Evolutionary conservation across 2,888 invertebrate species (phyloP), one percentile per base, ranked within the genome.

Genomic region (Rhopalosiphum nymphaeae): DNA sequence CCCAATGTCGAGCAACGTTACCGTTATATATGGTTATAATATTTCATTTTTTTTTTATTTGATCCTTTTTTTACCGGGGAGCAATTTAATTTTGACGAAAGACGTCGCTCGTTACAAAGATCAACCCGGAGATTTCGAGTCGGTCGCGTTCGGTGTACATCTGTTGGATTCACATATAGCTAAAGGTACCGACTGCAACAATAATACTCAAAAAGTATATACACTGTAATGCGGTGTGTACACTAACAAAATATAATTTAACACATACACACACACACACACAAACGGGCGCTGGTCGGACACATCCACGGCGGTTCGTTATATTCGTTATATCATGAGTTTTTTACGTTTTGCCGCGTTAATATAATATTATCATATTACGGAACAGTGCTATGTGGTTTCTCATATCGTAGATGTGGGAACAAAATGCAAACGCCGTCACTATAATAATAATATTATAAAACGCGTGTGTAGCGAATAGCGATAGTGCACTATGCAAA

Each of bases 31-130:
- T 36, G 16, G n/a, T n/a, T n/a, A 78, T 7, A 36, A 78, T 78
- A 21, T 36, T 78, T 78, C 78, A 78, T 36, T 36, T 44, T 44
- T 44, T 36, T 85, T 42, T 85, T 29, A 44, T 61, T 11, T 11
- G 89, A 36, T 67, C 46, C 16, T 49, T 46, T 46, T 49, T 67
- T n/a, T n/a, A 67, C 49, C 67, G 90, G 57, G 21, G 57, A 89
- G 49, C 67, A 90, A 90, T 90, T 90, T 90, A 90, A 67, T 90
- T 67, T 36, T 11, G 46, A 90, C 46, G 61, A n/a, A 61, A 89
- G 57, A 89, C 89, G 67, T 25, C 57, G 49, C 49, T 67, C 46
- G 46, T 49, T 67, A 90, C 13, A 49, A n/a, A 61, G 46, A 90
- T 90, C 49, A 26, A n/a, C 42, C 16, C 46, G n/a, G 90, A 49